Conservation (phyloP, 2,113 vertebrate species). For the Trichomycterus rosablanca region DNA sequence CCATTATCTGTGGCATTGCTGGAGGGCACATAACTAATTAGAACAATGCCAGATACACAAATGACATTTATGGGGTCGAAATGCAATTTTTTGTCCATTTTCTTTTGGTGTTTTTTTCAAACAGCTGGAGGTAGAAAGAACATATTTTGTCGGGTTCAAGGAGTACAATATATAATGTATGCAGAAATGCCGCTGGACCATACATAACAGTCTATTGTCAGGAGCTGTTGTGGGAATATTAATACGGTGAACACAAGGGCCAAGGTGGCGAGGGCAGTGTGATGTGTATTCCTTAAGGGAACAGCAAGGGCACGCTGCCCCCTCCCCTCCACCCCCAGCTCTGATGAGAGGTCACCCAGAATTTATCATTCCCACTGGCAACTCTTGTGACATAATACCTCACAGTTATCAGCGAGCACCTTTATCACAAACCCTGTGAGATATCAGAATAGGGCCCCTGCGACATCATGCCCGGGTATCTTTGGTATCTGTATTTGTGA, state of each 20-base stretch:
- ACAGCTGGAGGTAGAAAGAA: conserved; percentile 51
- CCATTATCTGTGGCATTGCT: not conserved
- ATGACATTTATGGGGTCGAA: conserved; percentile 44
- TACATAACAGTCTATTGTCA: conserved; percentile 72
- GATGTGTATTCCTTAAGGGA: conserved; percentile 67
- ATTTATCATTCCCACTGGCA: conserved; percentile 58
- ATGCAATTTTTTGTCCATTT: conserved; percentile 22
- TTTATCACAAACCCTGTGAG: conserved; percentile 13
- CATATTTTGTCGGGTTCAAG: conserved; percentile 66
- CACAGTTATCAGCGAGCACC: conserved; percentile 31
- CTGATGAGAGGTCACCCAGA: conserved; percentile 67
- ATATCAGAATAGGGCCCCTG: not conserved
- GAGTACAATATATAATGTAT: conserved; percentile 64
- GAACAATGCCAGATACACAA: conserved; percentile 47
- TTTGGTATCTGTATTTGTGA: not conserved
- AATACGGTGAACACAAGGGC: conserved; percentile 60
- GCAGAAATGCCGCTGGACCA: conserved; percentile 53
- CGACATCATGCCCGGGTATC: too few species aligned
- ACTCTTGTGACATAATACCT: conserved; percentile 24
- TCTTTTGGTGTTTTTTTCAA: conserved; percentile 55
- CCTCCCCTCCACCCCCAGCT: conserved; percentile 62
- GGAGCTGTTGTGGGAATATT: conserved; percentile 67
- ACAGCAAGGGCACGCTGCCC: conserved; percentile 58
- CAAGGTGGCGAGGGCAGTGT: conserved; percentile 4
- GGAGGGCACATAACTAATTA: conserved; percentile 62